Conservation (phyloP, 2,797 vertebrate species). For the Cheirogaleus major region DNA sequence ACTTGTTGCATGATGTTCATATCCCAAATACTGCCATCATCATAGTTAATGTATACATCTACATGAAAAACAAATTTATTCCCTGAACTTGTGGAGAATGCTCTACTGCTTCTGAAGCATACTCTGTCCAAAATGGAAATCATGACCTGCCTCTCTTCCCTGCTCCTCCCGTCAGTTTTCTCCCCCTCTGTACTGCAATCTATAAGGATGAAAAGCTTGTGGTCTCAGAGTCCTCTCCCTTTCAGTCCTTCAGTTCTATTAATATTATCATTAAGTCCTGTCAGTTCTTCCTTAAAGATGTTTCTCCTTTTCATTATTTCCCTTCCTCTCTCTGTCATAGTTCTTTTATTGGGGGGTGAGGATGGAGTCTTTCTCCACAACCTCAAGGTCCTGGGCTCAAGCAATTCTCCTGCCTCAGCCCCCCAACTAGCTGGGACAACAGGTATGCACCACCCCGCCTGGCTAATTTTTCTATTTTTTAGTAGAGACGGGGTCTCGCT, state of each 20-base stretch:
- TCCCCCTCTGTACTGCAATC: neutral
- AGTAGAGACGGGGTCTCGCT: too few relatives aligned
- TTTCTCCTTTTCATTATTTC: neutral
- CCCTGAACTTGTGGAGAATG: neutral
- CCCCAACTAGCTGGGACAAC: too few relatives aligned
- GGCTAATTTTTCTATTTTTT: too few relatives aligned
- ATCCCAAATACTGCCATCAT: neutral
- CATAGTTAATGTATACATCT: neutral
- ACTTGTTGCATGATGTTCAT: neutral
- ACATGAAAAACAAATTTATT: neutral
- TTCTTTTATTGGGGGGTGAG: neutral
- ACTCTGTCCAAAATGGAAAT: neutral
- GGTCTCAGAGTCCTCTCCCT: neutral
- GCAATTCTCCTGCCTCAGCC: too few relatives aligned
- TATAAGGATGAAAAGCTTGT: neutral
- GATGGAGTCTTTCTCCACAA: too few relatives aligned
- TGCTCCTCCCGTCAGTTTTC: neutral
- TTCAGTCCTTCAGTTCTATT: neutral
- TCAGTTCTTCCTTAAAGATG: neutral
- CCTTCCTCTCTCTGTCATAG: neutral
- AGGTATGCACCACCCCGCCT: too few relatives aligned
- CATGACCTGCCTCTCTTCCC: neutral
- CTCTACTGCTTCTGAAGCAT: neutral
- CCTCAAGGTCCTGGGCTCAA: too few relatives aligned
- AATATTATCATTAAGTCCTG: neutral